Evolutionary conservation across 2,113 vertebrate species (phyloP), one percentile per base, ranked within the genome.

Genomic region (Rhodinocichla rosea): DNA sequence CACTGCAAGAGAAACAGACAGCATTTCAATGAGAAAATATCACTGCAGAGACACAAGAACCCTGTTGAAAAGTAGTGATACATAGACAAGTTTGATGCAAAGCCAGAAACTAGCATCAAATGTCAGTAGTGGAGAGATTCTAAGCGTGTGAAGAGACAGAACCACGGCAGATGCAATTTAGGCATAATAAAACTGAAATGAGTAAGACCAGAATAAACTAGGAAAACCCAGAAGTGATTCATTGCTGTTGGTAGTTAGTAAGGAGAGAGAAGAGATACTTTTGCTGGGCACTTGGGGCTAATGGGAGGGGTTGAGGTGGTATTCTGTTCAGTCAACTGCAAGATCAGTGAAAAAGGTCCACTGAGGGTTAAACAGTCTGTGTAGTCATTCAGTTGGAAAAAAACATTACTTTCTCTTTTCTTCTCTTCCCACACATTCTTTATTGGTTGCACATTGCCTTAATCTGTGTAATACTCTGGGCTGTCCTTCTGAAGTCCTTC

Each of bases 131-230:
- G 42, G 64, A 95, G 78, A 81, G 71, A 90, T 2, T 81, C 15
- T 32, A 50, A 39, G 17, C 40, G 27, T 80, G 67, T 62, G 47
- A 95, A 77, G 33, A 86, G 71, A 83, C 27, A 91, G 57, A 75
- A n/a, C 24, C 52, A 56, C 24, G 67, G 87, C 78, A 94, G 67
- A 84, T 74, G 71, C 17, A 74, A 70, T 74, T 86, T 69, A 80
- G 59, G 79, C 64, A 90, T 59, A 83, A 90, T 77, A 74, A 90
- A 91, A 75, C 37, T n/a, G 42, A 81, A 96, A 87, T 59, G 59
- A 92, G 33, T 90, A 90, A 92, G 35, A 95, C 11, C 68, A 93
- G 71, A 92, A 88, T 63, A 96, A 93, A 93, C 21, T 32, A 94
- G 82, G 77, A 82, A 94, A 90, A 67, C 55, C 85, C 71, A 94